Evolutionary conservation across 1,140 invertebrate species (phyloP).

Genomic region (Hylyphantes graminicola): DNA sequence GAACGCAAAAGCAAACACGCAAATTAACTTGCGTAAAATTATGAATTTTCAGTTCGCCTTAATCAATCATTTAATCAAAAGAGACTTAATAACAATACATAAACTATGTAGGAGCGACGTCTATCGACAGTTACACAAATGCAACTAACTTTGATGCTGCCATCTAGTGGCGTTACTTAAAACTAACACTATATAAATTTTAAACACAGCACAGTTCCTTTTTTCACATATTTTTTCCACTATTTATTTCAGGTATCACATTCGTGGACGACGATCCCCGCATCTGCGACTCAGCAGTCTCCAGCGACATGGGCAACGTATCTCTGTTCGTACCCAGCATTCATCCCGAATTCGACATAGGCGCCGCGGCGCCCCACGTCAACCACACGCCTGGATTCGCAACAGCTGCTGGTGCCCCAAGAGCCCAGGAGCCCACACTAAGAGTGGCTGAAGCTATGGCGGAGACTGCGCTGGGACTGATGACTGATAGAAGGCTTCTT

Average conservation of each 20-base stretch:
- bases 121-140: too few species aligned
- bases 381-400: slow-evolving; percentile 66
- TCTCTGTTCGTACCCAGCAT: slow-evolving; percentile 67
- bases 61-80: too few species aligned
- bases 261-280: slow-evolving; percentile 34
- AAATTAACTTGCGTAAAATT: too few species aligned
- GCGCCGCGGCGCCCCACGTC: slow-evolving; percentile 60
- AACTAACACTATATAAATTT: not conserved
- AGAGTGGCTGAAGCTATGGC: slow-evolving; percentile 65
- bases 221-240: not conserved
- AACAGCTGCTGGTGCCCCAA: slow-evolving; percentile 62
- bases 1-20: too few species aligned
- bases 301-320: slow-evolving; percentile 67
- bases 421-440: slow-evolving; percentile 64
- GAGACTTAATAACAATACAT: too few species aligned
- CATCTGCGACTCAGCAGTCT: slow-evolving; percentile 51
- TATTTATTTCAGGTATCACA: slow-evolving; percentile 11
- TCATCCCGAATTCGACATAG: slow-evolving; percentile 67
- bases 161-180: too few species aligned
- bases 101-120: not conserved
- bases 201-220: not conserved
- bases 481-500: slow-evolving; percentile 42
- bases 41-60: too few species aligned
- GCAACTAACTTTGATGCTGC: too few species aligned
- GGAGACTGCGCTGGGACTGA: slow-evolving; percentile 62